phyloP scores from a whole-genome alignment of 2,113 vertebrate species.

The Arvicanthis niloticus region DNA sequence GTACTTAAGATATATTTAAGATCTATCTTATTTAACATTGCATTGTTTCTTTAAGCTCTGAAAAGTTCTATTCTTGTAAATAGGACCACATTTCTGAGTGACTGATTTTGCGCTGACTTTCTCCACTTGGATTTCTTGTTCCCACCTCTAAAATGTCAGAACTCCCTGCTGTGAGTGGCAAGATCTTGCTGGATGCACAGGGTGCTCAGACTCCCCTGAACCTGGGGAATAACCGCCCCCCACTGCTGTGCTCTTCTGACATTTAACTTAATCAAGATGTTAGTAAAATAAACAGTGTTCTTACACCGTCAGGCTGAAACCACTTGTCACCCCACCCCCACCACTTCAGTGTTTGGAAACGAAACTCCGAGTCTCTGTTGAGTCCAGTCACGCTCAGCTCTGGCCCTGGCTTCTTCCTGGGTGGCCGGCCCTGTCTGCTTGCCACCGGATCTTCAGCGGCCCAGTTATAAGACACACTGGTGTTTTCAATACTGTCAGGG shows the following conservation, averaged over 20 bases:
- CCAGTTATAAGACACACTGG: not conserved
- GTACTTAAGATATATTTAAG: accelerated
- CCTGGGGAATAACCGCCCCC: not conserved
- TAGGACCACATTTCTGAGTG: not conserved
- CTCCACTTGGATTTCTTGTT: not conserved
- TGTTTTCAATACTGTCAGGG: not conserved
- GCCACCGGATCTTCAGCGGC: not conserved
- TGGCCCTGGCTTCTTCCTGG: not conserved
- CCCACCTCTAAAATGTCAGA: not conserved
- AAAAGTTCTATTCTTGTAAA: not conserved
- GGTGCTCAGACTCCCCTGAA: conserved; percentile 3
- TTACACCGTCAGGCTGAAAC: not conserved
- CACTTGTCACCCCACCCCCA: not conserved
- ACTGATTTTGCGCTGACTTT: not conserved
- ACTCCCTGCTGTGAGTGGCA: not conserved
- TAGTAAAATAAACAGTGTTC: not conserved
- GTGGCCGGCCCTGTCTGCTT: not conserved
- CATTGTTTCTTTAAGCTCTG: not conserved
- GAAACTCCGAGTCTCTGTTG: not conserved
- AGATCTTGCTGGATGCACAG: not conserved
- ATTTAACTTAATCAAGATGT: conserved; percentile 64
- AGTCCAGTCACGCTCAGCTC: not conserved
- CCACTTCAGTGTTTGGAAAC: not conserved
- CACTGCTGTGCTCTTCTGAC: not conserved
- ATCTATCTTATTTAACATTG: accelerated